Evolutionary conservation across 1,140 invertebrate species (phyloP), one percentile per base, ranked within the genome.

Genomic region (Nebria ingens): DNA sequence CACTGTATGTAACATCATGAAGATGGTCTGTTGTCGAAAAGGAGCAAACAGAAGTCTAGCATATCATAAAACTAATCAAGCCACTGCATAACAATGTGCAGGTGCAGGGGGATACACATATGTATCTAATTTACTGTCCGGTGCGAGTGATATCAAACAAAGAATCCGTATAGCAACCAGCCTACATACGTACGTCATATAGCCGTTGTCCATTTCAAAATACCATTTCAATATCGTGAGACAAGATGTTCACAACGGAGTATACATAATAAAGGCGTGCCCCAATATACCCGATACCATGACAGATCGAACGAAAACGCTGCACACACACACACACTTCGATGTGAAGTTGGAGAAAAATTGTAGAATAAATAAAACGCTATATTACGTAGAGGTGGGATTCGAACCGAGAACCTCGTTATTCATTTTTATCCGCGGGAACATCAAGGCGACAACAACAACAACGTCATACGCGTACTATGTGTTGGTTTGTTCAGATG

Each of bases 401-500:
- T 19, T 40, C 22, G 50, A 21, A 55, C 4, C 54, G 23, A 34
- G 40, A 6, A 15, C 38, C 52, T 57, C 53, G 56, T 57, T 57
- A 57, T 57, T 57, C 56, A 57, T 57, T 57, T 57, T 57, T 57
- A 57, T 57, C 56, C 25, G 9, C 19, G 56, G 25, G 15, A 45
- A 52, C 25, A 57, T 57, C 56, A 53, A 52, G 50, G 53, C 20
- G 56, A 51, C n/a, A n/a, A n/a, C n/a, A n/a, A n/a, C 25, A n/a
- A 34, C 25, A 34, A 57, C 56, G 56, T 57, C 56, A 45, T 42
- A 57, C 56, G 53, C 56, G 34, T 15, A 58, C 52, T 55, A 58
- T 58, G 49, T 19, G 49, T 51, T 17, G 53, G 53, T 51, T 58
- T 58, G 57, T 58, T 55, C 51, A 58, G 57, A 58, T 58, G 57